These are phyloP conservation scores for Strix aluco DNA, from an alignment of 2,113 vertebrate genomes.

Conservation along the genomic window DNA sequence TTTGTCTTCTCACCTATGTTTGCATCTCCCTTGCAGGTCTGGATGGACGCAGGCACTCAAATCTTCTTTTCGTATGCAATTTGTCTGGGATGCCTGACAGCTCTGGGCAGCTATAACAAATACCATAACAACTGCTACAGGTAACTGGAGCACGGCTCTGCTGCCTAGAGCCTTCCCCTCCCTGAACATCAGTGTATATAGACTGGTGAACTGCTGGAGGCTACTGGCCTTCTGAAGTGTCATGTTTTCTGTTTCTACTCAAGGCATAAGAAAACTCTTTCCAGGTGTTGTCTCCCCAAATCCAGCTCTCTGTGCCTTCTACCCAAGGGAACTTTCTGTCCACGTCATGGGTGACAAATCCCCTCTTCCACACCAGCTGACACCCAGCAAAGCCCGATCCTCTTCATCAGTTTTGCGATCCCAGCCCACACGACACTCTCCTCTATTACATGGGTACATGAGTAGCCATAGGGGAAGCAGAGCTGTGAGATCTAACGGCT, in stretches of 20 bases:
- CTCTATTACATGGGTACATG: neutral
- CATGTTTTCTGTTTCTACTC: neutral
- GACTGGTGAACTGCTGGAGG: neutral
- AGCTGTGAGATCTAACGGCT: neutral
- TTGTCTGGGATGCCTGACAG: slow-evolving; percentile 90
- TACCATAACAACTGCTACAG: slow-evolving; percentile 96
- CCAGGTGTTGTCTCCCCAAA: neutral
- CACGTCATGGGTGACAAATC: neutral
- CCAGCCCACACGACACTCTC: neutral
- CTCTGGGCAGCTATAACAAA: slow-evolving; percentile 94
- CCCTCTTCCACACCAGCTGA: neutral
- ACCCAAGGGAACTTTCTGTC: neutral
- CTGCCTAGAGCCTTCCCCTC: neutral
- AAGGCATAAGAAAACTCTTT: neutral
- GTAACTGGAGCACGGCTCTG: slow-evolving; percentile 66
- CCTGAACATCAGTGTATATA: neutral
- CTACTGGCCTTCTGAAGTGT: neutral
- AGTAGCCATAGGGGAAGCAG: neutral
- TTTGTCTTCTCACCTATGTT: slow-evolving; percentile 33
- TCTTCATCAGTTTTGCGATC: neutral
- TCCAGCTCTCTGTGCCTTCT: neutral
- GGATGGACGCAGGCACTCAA: slow-evolving; percentile 95
- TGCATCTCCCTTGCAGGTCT: slow-evolving; percentile 79
- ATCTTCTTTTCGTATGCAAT: slow-evolving; percentile 95
- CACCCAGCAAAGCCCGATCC: neutral